Base-by-base conservation (phyloP, 92 coral and sea anemone species). In the Zoanthus solanderi region DNA sequence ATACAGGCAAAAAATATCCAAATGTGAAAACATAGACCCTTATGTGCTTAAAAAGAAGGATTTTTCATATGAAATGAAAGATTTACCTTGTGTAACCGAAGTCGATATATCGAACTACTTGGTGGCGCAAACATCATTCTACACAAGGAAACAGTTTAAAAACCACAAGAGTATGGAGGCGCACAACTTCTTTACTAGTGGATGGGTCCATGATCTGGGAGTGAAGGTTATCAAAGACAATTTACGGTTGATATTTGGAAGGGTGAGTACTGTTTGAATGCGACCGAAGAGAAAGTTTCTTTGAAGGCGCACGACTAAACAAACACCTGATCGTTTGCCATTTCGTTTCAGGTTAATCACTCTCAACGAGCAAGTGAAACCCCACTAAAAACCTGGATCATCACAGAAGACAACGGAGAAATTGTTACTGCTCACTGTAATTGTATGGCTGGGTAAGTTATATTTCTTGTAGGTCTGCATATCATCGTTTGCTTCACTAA, bases 111-210 rank as follows among this genome's bases (percentile, higher is more conserved):
- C 34, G 42, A 69, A 28, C 42, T 69, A 69, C 44, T 8, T 69
- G 75, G 75, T 69, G 44, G 44, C 42, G 42, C 75, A 69, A 69
- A 69, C 75, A 23, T 69, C 75, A 28, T 69, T 69, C 75, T 69
- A 23, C 44, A 69, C 75, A 23, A 28, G 45, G 28, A 63, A 63
- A 28, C 28, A 15, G 71, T 63, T 63, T 28, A 63, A 63, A 28
- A 63, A 63, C 71, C 30, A 63, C 71, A 63, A 63, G 30, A 63
- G 28, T 63, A 28, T 63, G 71, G 71, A 63, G 71, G 28, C 28
- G 30, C 71, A 63, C 71, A 63, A 63, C 71, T 63, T 63, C 71
- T 63, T 63, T 63, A 63, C 71, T 12, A 17, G 28, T 63, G 71
- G 71, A 17, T 63, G 71, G 71, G 71, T 63, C 28, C 71, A 14